A percentile compares a stretch with the other conserved stretches of the same genome.
Evolutionary conservation across 2,797 vertebrate species (phyloP).

Genomic region (Anableps anableps): DNA sequence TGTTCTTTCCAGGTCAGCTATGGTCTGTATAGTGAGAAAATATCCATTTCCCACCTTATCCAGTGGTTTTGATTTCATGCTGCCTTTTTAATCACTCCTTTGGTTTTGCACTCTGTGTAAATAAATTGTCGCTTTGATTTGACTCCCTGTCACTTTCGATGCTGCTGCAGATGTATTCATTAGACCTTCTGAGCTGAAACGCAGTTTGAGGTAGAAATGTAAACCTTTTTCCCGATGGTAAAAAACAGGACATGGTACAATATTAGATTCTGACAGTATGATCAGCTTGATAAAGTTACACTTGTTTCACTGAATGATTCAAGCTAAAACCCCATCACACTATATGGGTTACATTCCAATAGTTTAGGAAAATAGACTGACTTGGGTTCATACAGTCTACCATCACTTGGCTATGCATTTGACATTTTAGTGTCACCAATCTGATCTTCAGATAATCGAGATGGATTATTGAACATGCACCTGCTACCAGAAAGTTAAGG

Average conservation of each 20-base stretch:
- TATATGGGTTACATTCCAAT: background rate
- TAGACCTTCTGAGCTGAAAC: constrained; percentile 2
- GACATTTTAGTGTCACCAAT: background rate
- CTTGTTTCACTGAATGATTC: background rate
- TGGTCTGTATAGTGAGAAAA: constrained; percentile 48
- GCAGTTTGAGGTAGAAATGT: constrained; percentile 8
- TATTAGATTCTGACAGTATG: background rate
- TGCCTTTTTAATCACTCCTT: constrained; percentile 46
- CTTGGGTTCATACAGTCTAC: background rate
- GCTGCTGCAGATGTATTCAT: constrained; percentile 17
- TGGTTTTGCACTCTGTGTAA: constrained; percentile 39
- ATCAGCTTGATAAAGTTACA: background rate
- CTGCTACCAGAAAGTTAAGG: too few species aligned
- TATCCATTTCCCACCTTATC: constrained; percentile 56
- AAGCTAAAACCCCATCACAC: too few species aligned
- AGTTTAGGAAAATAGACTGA: background rate
- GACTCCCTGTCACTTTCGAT: constrained; percentile 25
- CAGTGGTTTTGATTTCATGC: constrained; percentile 52
- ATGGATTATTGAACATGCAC: background rate
- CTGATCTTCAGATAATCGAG: background rate
- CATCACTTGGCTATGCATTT: background rate
- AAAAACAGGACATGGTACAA: background rate
- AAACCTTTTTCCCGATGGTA: constrained; percentile 3
- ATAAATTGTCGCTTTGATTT: constrained; percentile 55
- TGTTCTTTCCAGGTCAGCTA: constrained; percentile 58